Conservation (phyloP, 2,888 invertebrate genomes). For the Oligia fasciuncula region DNA sequence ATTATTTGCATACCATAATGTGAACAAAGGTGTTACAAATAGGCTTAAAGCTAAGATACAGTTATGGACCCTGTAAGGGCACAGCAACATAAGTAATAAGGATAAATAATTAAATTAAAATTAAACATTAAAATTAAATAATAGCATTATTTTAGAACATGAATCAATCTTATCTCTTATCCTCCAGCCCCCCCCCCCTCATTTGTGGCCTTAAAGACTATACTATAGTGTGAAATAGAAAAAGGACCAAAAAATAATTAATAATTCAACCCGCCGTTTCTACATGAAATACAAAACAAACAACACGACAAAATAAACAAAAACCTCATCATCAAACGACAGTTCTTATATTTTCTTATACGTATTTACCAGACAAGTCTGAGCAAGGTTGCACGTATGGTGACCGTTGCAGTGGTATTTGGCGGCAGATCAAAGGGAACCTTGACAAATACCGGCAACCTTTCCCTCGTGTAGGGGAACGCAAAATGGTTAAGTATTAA, state of each 20-base stretch:
- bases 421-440: constrained; percentile 65
- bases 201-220: no score
- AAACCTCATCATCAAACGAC: constrained; percentile 14
- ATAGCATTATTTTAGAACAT: no score
- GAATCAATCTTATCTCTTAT: no score
- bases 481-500: constrained; percentile 54
- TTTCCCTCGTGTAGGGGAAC: constrained; percentile 43
- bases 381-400: constrained; percentile 22
- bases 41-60: no score
- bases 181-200: no score
- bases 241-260: not conserved
- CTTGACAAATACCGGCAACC: constrained; percentile 58
- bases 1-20: no score
- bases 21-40: no score
- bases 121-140: no score
- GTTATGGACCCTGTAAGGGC: no score
- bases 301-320: not conserved
- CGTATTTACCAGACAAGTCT: constrained; percentile 1
- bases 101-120: no score
- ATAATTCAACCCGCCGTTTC: not conserved
- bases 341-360: constrained; percentile 20
- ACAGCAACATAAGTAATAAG: no score
- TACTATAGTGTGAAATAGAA: no score
- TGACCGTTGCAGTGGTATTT: constrained; percentile 55
- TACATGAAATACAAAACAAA: not conserved